Evolutionary conservation across 2,113 vertebrate species (phyloP), one percentile per base, ranked within the genome.

Genomic region (Terrapene triunguis): DNA sequence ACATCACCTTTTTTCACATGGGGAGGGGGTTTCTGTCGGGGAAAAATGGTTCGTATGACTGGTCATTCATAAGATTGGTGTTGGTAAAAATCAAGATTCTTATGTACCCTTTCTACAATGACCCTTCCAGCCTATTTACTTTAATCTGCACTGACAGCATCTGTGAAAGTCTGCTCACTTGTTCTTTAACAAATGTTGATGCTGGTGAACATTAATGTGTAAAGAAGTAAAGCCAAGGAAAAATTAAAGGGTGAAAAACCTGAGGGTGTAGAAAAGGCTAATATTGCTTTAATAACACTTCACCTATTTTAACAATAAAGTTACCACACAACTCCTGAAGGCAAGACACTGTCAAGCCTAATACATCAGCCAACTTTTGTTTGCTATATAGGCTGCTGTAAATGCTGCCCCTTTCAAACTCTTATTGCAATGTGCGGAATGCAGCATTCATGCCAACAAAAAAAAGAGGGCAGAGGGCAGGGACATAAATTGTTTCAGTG

Each of bases 331-430:
- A 84, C 6, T 86, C 95, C 87, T 25, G 89, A 81, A 87, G 96
- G 44, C 80, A 54, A 14, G 78, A 62, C 88, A 93, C 87, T 95
- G 96, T 93, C 95, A 90, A 10, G 9, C 0, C 3, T 19, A 1
- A 95, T 90, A 17, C 85, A 29, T 93, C 95, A 96, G 72, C 92
- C 83, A 50, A 25, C 59, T 10, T 84, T 2, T 5, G 1, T 42
- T 48, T n/a, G 51, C 38, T 27, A 24, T 1, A 3, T 1, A 81
- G 93, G 48, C 57, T 24, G 12, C 85, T 62, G 59, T 24, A 48
- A 89, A 93, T 57, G 50, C 57, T 94, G 93, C 91, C 88, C 95
- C 87, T 25, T 19, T 8, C 11, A 48, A 90, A 32, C 92, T 7
- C 54, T 16, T 55, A 54, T 84, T 25, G 82, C 48, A 6, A 42